Evolutionary conservation across 1,140 invertebrate genomes (phyloP), one percentile per base, ranked within the genome.

Genomic region (Mizuhopecten yessoensis): DNA sequence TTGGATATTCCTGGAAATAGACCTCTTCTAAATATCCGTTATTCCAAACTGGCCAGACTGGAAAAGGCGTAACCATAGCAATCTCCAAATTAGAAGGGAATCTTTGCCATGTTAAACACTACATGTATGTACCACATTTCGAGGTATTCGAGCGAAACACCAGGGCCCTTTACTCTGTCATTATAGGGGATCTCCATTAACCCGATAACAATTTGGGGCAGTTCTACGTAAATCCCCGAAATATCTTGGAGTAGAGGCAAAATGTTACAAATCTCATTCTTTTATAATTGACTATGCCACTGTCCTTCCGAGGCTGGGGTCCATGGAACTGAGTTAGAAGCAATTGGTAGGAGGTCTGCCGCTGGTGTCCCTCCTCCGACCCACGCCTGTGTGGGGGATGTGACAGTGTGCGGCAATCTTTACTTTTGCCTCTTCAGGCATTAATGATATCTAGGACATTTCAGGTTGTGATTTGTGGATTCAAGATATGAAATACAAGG

Each of bases 161-260:
- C 17, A 20, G 34, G 88, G 42, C 33, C 88, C 88, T 17, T 34
- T 89, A 11, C 75, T 29, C n/a, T 75, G 42, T 75, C 88, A 89
- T 89, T 89, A 57, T 75, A 33, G 34, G 5, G 88, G 88, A 33
- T 1, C n/a, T 34, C 88, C 39, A 29, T 20, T 89, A n/a, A 89
- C 88, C 29, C 88, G 45, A 0, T 89, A 75, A 34, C 88, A 89
- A 33, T 89, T 89, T 89, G 49, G 42, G 7, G 33, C 33, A 11
- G 45, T 89, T 10, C n/a, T 89, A 33, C 36, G 34, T 15, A 89
- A 75, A 34, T 33, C 88, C 33, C 75, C 45, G 17, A 89, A n/a
- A 23, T 87, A 23, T 34, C 11, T 91, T 33, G 88, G 88, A 34
- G 57, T 89, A 10, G 33, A 49, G 10, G 39, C 5, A 34, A 39